Evolutionary conservation across 2,797 vertebrate species (phyloP).

Genomic region (Alectoris magna): DNA sequence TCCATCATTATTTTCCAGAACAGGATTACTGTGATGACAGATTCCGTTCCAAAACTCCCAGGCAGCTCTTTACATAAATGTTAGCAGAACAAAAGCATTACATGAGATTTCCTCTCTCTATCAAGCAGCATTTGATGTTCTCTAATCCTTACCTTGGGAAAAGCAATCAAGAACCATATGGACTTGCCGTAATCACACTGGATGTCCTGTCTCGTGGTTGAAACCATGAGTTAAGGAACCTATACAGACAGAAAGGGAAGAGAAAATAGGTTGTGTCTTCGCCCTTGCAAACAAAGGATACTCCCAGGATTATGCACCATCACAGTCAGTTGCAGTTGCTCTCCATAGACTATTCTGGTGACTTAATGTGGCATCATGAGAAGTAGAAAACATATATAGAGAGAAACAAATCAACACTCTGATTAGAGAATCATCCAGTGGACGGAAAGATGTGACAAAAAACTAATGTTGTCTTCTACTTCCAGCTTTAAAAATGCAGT

Average conservation of each 20-base stretch:
- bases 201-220: neutral
- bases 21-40: conserved; percentile 65
- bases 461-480: neutral
- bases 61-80: conserved; percentile 70
- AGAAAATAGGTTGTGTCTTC: neutral
- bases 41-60: conserved; percentile 76
- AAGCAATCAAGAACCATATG: conserved; percentile 49
- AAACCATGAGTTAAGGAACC: neutral
- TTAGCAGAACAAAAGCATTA: conserved; percentile 76
- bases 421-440: neutral
- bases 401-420: neutral
- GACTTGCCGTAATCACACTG: conserved; percentile 51
- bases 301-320: neutral
- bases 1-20: conserved; percentile 72
- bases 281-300: neutral
- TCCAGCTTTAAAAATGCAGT: neutral
- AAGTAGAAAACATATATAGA: neutral
- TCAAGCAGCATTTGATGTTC: conserved; percentile 63
- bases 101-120: conserved; percentile 62
- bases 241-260: neutral
- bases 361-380: neutral
- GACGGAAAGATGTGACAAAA: neutral
- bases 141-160: conserved; percentile 73
- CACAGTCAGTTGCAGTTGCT: neutral
- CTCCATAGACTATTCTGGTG: neutral